Evolutionary conservation across 2,797 vertebrate genomes (phyloP).

Genomic region (Triplophysa yarkandensis): DNA sequence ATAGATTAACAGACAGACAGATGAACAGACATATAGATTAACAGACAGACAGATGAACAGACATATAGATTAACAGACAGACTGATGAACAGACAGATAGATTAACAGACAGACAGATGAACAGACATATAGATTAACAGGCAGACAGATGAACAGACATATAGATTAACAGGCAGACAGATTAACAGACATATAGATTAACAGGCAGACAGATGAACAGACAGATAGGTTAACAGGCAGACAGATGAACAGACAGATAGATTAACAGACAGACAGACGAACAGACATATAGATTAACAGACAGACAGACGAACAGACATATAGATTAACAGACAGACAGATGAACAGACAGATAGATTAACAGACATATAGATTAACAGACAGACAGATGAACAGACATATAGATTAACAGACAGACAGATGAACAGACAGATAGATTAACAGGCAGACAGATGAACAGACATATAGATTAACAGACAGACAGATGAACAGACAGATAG

Average conservation of each 20-base stretch:
- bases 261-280: background rate
- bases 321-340: background rate
- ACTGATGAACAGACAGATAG: slow-evolving; percentile 32
- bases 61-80: background rate
- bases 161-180: background rate
- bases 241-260: slow-evolving; percentile 33
- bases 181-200: slow-evolving; percentile 32
- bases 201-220: slow-evolving; percentile 21
- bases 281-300: slow-evolving; percentile 35
- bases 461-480: background rate
- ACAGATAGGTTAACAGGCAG: background rate
- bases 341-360: no score
- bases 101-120: background rate
- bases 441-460: slow-evolving; percentile 21
- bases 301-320: slow-evolving; percentile 29
- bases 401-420: background rate
- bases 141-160: slow-evolving; percentile 27
- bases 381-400: slow-evolving; percentile 28
- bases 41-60: slow-evolving; percentile 22
- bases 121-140: slow-evolving; percentile 35
- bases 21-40: slow-evolving; percentile 32
- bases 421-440: slow-evolving; percentile 32
- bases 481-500: slow-evolving; percentile 33
- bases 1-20: background rate
- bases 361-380: background rate